phyloP scores from a whole-genome alignment of 2,113 vertebrate species.

The Myanophis thanlyinensis region DNA sequence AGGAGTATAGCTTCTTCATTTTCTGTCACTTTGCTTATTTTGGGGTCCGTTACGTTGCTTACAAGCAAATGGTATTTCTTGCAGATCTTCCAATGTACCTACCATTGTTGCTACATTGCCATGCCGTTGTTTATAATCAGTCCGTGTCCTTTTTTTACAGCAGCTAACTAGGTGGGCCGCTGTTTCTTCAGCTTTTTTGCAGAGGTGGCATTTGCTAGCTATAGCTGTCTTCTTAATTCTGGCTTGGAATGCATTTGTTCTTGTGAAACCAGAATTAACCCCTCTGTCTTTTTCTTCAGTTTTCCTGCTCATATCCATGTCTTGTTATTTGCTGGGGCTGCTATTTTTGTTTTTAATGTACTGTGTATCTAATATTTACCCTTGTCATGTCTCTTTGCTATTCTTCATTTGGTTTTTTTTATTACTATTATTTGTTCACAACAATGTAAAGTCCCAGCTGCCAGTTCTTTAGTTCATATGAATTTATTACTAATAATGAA shows the following conservation, averaged over 20 bases:
- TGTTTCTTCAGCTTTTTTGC: not conserved
- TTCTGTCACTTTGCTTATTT: not conserved
- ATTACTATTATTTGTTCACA: not conserved
- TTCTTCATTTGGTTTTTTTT: not conserved
- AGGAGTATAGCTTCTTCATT: not conserved
- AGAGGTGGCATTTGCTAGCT: not conserved
- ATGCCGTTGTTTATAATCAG: not conserved
- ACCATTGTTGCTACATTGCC: not conserved
- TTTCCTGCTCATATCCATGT: not conserved
- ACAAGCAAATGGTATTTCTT: not conserved
- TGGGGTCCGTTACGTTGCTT: not conserved
- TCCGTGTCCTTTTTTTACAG: not conserved
- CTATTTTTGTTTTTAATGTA: not conserved
- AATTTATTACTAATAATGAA: not conserved
- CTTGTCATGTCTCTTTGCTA: not conserved
- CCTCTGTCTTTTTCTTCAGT: not conserved
- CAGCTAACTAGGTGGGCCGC: not conserved
- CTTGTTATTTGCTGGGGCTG: not conserved
- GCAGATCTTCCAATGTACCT: not conserved
- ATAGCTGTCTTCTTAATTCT: not conserved
- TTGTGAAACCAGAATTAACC: not conserved
- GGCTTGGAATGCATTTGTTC: not conserved
- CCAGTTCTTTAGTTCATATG: not conserved
- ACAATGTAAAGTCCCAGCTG: not conserved
- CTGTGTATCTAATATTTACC: not conserved